Conservation (phyloP, 2,888 invertebrate species). For the Oscheius myriophilus region DNA sequence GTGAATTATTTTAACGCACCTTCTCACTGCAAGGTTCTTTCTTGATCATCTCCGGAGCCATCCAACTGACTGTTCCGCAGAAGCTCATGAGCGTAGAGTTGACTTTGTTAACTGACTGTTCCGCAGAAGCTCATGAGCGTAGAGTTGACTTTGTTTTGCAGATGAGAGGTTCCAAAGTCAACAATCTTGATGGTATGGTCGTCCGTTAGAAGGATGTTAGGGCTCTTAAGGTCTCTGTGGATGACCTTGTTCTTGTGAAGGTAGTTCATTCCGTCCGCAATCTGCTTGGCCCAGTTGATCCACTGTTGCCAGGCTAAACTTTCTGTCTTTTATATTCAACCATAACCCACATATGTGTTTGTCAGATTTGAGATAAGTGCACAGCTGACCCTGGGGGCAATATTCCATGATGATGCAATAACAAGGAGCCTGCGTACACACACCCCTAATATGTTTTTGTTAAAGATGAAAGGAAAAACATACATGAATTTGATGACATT, state of each 20-base stretch:
- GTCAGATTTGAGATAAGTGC: conserved; percentile 81
- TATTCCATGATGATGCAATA: conserved; percentile 98
- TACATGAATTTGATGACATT: conserved; percentile 87
- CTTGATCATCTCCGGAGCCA: conserved; percentile 98
- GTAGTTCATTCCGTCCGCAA: conserved; percentile 95
- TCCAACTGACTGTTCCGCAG: conserved; percentile 87
- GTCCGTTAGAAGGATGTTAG: conserved; percentile 75
- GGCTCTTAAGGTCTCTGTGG: conserved; percentile 97
- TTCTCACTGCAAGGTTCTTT: conserved; percentile 96
- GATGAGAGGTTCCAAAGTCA: conserved; percentile 89
- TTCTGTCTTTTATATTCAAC: conserved; percentile 16
- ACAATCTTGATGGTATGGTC: conserved; percentile 85
- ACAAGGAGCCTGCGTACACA: conserved; percentile 89
- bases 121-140: conserved; percentile 98
- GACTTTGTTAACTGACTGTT: conserved; percentile 75
- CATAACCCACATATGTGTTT: conserved; percentile 31
- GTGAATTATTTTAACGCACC: conserved; percentile 34
- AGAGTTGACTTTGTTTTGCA: conserved; percentile 56
- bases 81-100: conserved; percentile 89
- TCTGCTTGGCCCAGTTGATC: conserved; percentile 82
- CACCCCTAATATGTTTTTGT: conserved; percentile 78
- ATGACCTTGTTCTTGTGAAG: conserved; percentile 95
- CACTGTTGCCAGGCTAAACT: conserved; percentile 18
- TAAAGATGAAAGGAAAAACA: conserved; percentile 45
- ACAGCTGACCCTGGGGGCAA: conserved; percentile 93